phyloP scores from a whole-genome alignment of 2,113 vertebrate genomes.

The Macquaria australasica region DNA sequence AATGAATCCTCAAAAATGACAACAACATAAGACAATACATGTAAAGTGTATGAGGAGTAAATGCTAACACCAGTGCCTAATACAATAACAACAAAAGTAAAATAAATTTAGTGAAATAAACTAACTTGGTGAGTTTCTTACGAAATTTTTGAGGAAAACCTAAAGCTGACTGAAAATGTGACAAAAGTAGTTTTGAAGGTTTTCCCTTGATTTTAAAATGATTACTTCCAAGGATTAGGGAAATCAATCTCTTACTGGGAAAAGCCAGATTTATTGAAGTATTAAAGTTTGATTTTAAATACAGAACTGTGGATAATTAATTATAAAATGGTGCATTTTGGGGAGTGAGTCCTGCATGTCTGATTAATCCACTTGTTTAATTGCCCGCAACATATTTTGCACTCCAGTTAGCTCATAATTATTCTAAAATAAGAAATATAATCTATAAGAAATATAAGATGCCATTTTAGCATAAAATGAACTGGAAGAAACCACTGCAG shows the following conservation, averaged over 20 bases:
- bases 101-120: no score
- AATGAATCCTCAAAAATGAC: no score
- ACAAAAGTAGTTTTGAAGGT: background rate
- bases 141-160: background rate
- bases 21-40: no score
- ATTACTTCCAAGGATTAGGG: background rate
- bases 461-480: background rate
- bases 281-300: background rate
- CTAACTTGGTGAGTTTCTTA: background rate
- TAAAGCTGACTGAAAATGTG: background rate
- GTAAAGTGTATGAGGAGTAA: no score
- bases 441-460: background rate
- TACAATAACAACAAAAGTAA: no score
- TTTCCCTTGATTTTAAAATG: background rate
- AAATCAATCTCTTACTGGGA: background rate
- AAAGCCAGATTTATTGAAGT: background rate
- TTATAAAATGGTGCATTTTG: no score
- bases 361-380: background rate
- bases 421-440: no score
- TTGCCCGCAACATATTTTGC: background rate
- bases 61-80: no score
- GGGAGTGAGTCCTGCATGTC: background rate
- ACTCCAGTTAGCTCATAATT: background rate
- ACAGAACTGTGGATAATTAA: background rate
- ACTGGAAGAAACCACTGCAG: background rate